Evolutionary conservation across 2,888 invertebrate species (phyloP), one percentile per base, ranked within the genome.

Genomic region (Drosophila affinis): DNA sequence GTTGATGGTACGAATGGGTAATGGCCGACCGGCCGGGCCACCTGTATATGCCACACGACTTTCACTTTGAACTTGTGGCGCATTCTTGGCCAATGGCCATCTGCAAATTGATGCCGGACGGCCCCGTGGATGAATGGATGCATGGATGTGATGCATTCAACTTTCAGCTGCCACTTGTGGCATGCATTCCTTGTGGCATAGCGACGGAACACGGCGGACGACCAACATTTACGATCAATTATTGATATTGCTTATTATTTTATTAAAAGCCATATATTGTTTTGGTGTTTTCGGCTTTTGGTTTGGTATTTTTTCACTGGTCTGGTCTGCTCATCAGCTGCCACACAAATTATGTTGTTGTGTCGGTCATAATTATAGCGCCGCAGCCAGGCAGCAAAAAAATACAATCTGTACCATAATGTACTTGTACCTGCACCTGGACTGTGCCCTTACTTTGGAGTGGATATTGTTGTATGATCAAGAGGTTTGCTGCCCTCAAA

Each of bases 211-310:
- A 60, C 58, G 62, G 51, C 44, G 75, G 10, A 12, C 17, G 10
- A 10, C 17, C 39, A 62, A 21, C 60, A 56, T 57, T 78, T 78
- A 71, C 64, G 78, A 72, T 70, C 76, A 70, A 72, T 79, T 81
- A 76, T 81, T 67, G 70, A 76, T 76, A 64, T 67, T 65, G 79
- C 79, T 78, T 76, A 78, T 78, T 78, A 81, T 81, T 75, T 80
- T 78, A 81, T 75, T 78, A 68, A 71, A 71, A 68, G 67, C 78
- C 71, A 62, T 61, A 70, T 51, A 18, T 57, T 47, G 67, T 44
- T 56, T 60, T 34, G 32, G 53, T 9, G 27, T 2, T 27, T 27
- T 27, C 9, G 27, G 27, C 7, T 29, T 14, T 45, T 29, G 51
- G 39, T 27, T 49, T 7, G 39, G 39, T 39, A 39, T 39, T 39